phyloP scores from a whole-genome alignment of 2,797 vertebrate species.

The Poeciliopsis gracilis region DNA sequence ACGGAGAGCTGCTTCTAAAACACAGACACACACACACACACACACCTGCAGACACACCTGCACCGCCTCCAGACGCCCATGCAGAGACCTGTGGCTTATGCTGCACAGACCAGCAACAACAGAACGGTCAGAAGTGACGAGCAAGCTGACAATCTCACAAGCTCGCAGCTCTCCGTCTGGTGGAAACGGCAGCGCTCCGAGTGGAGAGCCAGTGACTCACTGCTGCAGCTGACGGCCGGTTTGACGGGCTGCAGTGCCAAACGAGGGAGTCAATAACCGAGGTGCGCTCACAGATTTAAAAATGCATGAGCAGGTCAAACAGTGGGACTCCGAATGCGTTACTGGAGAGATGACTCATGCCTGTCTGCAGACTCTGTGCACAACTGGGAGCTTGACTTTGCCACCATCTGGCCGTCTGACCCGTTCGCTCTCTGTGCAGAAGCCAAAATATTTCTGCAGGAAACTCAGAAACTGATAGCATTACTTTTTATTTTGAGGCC shows the following conservation, averaged over 20 bases:
- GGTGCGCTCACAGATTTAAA: constrained; percentile 9
- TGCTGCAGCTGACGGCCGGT: constrained; percentile 56
- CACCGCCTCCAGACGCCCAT: constrained; percentile 14
- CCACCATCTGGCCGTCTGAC: constrained; percentile 27
- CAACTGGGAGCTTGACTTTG: constrained; percentile 54
- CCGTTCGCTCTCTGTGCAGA: constrained; percentile 9
- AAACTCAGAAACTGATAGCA: neutral
- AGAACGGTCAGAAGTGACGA: constrained; percentile 13
- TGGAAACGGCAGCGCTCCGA: constrained; percentile 44
- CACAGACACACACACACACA: neutral
- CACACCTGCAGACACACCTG: neutral
- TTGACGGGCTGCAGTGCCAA: constrained; percentile 44
- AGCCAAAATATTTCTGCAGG: neutral
- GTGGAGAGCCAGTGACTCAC: constrained; percentile 54
- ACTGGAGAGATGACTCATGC: constrained; percentile 57
- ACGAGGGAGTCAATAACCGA: constrained; percentile 39
- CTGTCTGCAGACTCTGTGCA: constrained; percentile 40
- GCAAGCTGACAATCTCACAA: neutral
- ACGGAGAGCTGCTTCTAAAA: constrained; percentile 30
- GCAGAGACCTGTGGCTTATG: constrained; percentile 12
- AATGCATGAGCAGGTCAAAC: constrained; percentile 13
- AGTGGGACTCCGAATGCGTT: constrained; percentile 13
- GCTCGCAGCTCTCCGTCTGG: constrained; percentile 20
- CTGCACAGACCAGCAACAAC: constrained; percentile 10
- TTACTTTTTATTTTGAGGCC: neutral